These are phyloP conservation scores for Ataeniobius toweri DNA, from an alignment of 2,797 vertebrate genomes.

Conservation along the genomic window DNA sequence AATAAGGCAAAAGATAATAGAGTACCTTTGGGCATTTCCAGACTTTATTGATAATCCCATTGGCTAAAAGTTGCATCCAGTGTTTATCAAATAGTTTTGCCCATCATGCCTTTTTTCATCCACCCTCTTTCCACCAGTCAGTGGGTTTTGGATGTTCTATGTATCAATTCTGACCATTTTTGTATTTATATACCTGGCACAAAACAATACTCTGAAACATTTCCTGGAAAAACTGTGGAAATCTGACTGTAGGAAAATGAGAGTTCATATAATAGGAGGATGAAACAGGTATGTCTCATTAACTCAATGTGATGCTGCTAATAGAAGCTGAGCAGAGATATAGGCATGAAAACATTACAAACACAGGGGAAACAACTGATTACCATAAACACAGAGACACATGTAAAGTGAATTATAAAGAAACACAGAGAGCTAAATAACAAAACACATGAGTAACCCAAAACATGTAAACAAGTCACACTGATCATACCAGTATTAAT, in stretches of 20 bases:
- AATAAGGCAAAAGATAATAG: not conserved
- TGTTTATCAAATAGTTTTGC: not conserved
- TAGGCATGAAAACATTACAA: not conserved
- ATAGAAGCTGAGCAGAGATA: not conserved
- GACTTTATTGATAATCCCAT: not conserved
- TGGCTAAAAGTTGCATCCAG: not conserved
- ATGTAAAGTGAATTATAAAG: not conserved
- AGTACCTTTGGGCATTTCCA: not conserved
- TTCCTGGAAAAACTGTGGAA: not conserved
- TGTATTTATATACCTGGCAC: not conserved
- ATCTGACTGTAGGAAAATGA: not conserved
- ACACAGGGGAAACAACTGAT: not conserved
- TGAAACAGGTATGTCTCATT: not conserved
- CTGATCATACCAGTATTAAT: no score
- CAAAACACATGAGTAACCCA: not conserved
- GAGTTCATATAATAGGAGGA: not conserved
- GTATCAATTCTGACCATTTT: not conserved
- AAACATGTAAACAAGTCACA: not conserved
- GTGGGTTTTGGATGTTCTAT: not conserved
- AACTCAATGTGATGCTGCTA: not conserved
- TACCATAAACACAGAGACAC: not conserved
- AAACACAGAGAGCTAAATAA: not conserved
- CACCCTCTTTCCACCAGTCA: not conserved
- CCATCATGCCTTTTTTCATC: not conserved
- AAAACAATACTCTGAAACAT: not conserved